Evolutionary conservation across 2,888 invertebrate genomes (phyloP).

Genomic region (Acrobasis suavella): DNA sequence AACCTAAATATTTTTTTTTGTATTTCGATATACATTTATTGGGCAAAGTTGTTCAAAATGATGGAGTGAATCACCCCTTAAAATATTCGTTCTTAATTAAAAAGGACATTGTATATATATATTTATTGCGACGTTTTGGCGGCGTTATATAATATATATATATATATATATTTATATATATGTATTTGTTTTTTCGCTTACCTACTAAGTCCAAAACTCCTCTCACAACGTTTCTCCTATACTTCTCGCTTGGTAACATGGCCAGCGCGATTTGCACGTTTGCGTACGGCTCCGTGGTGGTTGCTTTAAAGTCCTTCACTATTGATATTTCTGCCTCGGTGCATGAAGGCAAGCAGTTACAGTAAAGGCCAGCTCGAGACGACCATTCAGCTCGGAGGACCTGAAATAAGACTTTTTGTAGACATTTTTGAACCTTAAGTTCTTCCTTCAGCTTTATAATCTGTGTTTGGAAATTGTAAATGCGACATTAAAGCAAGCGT

Average conservation of each 20-base stretch:
- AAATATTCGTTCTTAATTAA: too few relatives aligned
- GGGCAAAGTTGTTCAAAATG: too few relatives aligned
- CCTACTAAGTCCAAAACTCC: constrained; percentile 89
- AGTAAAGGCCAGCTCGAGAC: constrained; percentile 83
- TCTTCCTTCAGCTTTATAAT: too few relatives aligned
- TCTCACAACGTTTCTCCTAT: constrained; percentile 87
- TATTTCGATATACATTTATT: too few relatives aligned
- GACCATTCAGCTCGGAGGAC: constrained; percentile 75
- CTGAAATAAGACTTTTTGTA: constrained; percentile 38
- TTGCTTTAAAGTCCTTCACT: constrained; percentile 78
- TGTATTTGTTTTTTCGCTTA: constrained; percentile 52
- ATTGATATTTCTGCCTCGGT: constrained; percentile 87
- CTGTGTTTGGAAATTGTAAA: too few relatives aligned
- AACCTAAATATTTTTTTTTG: too few relatives aligned
- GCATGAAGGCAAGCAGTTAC: constrained; percentile 88
- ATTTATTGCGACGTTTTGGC: too few relatives aligned
- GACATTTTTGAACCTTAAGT: too few relatives aligned
- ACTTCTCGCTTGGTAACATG: constrained; percentile 86
- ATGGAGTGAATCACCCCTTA: too few relatives aligned
- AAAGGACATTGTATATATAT: too few relatives aligned
- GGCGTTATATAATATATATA: too few relatives aligned
- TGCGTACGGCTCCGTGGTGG: constrained; percentile 54
- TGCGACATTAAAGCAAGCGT: too few relatives aligned
- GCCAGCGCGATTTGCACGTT: constrained; percentile 84
- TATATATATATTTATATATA: not conserved